A percentile compares a stretch with the other conserved stretches of the same genome.
These are phyloP conservation scores for Notechis scutatus DNA, from an alignment of 2,113 vertebrate genomes.

Conservation along the genomic window DNA sequence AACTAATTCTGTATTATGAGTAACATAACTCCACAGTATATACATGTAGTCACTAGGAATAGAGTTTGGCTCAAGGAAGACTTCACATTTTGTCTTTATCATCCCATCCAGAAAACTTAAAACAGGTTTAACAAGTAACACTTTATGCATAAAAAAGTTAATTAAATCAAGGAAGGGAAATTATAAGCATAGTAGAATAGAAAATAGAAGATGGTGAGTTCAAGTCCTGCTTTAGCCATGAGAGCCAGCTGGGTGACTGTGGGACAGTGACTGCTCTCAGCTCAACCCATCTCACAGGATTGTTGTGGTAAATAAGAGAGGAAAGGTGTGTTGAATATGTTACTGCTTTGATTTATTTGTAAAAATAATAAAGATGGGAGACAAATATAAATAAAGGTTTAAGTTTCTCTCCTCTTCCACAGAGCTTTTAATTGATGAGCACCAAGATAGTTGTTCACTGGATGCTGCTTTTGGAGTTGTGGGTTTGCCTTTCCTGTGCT, in stretches of 20 bases:
- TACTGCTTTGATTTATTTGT: background rate
- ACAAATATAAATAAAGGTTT: background rate
- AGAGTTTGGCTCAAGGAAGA: background rate
- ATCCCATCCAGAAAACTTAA: background rate
- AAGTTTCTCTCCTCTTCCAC: background rate
- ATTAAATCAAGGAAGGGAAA: background rate
- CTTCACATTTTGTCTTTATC: background rate
- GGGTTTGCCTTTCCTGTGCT: background rate
- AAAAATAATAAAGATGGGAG: background rate
- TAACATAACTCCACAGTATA: background rate
- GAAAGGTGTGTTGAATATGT: background rate
- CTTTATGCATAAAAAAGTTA: background rate
- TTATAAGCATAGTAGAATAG: background rate
- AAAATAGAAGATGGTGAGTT: background rate
- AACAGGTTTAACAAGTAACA: background rate
- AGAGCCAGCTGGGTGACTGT: background rate
- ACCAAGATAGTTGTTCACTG: background rate
- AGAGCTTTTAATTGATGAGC: background rate
- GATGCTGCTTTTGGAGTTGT: background rate
- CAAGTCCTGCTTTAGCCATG: background rate
- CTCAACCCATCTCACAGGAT: background rate
- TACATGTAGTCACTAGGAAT: background rate
- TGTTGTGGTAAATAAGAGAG: background rate
- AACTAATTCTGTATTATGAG: background rate
- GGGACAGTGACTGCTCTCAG: background rate